phyloP scores from a whole-genome alignment of 2,797 vertebrate species.

The Gallinago nigripennis region DNA sequence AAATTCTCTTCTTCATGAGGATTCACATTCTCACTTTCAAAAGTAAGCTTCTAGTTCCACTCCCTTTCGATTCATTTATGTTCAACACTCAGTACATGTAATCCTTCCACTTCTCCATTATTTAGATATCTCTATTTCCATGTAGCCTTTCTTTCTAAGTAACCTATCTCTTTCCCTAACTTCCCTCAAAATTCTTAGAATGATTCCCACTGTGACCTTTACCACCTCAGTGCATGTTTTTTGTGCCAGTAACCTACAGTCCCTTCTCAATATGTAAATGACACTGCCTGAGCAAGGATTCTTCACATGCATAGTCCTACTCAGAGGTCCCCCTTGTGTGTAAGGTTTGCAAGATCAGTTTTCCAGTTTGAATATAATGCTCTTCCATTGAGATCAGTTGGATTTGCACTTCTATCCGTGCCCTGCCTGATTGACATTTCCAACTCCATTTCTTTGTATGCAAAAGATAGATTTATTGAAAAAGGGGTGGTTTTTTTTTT shows the following conservation, averaged over 20 bases:
- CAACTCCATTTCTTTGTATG: background rate
- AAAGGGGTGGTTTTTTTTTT: background rate
- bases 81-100: background rate
- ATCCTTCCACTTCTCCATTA: background rate
- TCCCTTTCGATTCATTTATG: background rate
- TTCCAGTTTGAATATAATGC: background rate
- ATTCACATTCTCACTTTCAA: background rate
- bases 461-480: background rate
- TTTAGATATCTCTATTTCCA: background rate
- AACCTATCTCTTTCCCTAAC: background rate
- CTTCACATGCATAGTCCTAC: background rate
- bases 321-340: background rate
- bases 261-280: background rate
- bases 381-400: background rate
- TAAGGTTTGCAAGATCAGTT: background rate
- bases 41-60: background rate
- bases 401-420: background rate
- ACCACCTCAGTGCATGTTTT: background rate
- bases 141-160: background rate
- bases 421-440: background rate
- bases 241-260: background rate
- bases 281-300: background rate
- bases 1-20: background rate
- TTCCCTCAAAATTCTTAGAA: background rate
- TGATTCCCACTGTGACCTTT: background rate